These are phyloP conservation scores for Pseudococcus longispinus DNA, from an alignment of 2,888 invertebrate genomes.

Conservation along the genomic window DNA sequence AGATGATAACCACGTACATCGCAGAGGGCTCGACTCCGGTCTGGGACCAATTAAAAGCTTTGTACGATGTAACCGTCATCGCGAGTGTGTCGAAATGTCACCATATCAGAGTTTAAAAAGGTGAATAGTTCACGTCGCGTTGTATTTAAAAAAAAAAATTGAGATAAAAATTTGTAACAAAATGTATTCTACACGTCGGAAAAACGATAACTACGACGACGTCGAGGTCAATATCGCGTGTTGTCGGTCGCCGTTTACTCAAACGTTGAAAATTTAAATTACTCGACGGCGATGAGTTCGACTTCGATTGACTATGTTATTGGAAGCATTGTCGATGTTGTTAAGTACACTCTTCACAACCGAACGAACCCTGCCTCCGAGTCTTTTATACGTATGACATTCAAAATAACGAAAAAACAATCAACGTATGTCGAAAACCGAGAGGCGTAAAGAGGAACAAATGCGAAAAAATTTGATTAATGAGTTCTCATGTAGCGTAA, in stretches of 20 bases:
- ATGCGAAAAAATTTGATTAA: slow-evolving; percentile 12
- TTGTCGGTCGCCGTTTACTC: neutral
- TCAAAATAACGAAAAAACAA: neutral
- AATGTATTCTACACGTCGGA: neutral
- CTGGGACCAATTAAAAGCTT: neutral
- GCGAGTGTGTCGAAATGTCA: neutral
- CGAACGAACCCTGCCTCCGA: neutral
- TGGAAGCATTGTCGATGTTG: neutral
- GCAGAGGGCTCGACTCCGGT: neutral
- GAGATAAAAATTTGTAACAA: neutral
- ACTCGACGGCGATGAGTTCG: neutral
- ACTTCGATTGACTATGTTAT: neutral
- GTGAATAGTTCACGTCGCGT: slow-evolving; percentile 7
- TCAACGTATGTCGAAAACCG: neutral
- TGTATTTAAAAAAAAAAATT: neutral
- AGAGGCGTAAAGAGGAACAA: neutral
- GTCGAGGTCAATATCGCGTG: neutral
- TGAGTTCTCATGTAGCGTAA: neutral
- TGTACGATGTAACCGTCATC: neutral
- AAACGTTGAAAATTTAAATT: slow-evolving; percentile 1
- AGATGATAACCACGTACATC: neutral
- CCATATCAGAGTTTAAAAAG: neutral
- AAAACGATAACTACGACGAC: neutral
- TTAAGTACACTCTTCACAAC: neutral
- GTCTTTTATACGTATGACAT: neutral